Base-by-base conservation (phyloP, 2,888 invertebrate genomes). In the Asteroscopus sphinx region DNA sequence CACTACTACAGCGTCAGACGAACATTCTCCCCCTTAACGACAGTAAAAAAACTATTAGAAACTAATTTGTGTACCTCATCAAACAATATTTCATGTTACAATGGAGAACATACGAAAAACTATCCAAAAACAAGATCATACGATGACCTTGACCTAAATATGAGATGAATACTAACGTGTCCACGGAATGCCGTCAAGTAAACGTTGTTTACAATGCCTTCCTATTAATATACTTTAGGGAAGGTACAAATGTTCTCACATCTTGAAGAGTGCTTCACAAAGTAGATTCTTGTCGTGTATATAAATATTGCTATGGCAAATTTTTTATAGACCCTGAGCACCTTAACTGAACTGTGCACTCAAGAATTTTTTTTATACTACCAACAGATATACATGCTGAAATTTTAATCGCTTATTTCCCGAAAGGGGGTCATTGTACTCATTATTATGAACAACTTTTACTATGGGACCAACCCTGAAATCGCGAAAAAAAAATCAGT, bases 91-190 rank as follows among this genome's bases (percentile, higher is more conserved):
- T 39, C 32, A 53, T 30, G 40, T 47, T 28, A 41, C 42, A 52
- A 13, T 51, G 37, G 40, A 48, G 42, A 42, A 53, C 25, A 32
- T 59, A 47, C 16, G 42, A 49, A 45, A 61, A 62, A 36, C 54
- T 42, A n/a, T 73, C 33, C 54, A 54, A 71, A 70, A 71, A 75
- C 70, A 70, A 71, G 59, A 71, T 64, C 72, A 55, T 70, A 68
- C 59, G 83, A 77, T 93, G 92, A 94, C 94, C 93, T 94, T 94
- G 93, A 94, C 93, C 92, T 83, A 91, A 82, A 88, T 93, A 73
- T 77, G 63, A 80, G 85, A 88, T 79, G 68, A 67, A 79, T 41
- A 64, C 62, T 71, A 68, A 62, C 53, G 75, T 71, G 61, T 75
- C 39, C 56, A 60, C 51, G 48, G 25, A 42, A 59, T 48, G 44